These are phyloP conservation scores for Ceratothoa steindachneri DNA, from an alignment of 2,888 invertebrate species.

Conservation along the genomic window DNA sequence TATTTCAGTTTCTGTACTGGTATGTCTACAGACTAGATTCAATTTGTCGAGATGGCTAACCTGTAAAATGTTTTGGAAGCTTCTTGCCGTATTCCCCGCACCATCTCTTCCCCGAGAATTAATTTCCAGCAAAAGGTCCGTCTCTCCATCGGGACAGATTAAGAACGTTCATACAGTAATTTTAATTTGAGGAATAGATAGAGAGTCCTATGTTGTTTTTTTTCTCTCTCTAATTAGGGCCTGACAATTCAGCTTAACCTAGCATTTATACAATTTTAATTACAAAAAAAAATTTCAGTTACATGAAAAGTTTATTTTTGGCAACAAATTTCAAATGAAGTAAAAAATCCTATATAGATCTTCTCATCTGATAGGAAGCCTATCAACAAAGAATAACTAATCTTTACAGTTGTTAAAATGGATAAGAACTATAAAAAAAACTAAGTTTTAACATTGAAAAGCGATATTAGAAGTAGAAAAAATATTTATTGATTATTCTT, in stretches of 20 bases:
- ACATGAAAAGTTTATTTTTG: no score
- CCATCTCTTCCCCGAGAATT: background rate
- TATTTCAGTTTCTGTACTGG: no score
- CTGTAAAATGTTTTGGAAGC: background rate
- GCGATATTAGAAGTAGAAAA: background rate
- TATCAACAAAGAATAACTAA: background rate
- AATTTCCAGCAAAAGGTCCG: background rate
- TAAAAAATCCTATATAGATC: no score
- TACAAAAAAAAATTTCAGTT: background rate
- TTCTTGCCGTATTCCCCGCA: no score
- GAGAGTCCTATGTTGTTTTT: background rate
- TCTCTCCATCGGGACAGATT: background rate
- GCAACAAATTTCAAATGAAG: no score
- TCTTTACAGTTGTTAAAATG: background rate
- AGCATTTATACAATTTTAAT: background rate
- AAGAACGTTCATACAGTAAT: background rate
- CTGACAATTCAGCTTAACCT: background rate
- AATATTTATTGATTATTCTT: no score
- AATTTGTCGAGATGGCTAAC: background rate
- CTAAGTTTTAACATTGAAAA: background rate
- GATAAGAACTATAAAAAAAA: background rate
- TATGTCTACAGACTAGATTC: background rate
- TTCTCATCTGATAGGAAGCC: no score
- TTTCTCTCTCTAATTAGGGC: background rate
- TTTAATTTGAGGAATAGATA: background rate